These are phyloP conservation scores for Brenthis ino DNA, from an alignment of 2,888 invertebrate species.

Conservation along the genomic window DNA sequence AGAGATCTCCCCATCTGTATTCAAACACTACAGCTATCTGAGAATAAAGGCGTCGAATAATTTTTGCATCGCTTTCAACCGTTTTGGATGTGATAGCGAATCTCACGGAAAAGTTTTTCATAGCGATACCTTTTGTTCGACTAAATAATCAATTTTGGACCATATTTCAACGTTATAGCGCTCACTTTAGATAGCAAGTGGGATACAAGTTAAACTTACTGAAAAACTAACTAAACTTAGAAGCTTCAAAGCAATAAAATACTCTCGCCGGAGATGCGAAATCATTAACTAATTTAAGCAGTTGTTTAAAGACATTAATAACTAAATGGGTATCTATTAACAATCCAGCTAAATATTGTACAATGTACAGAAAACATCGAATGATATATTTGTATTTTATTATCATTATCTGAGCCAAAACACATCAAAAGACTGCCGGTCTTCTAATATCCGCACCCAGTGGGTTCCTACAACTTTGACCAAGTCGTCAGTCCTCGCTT, in stretches of 20 bases:
- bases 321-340: conserved; percentile 7
- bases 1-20: conserved; percentile 33
- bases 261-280: conserved; percentile 62
- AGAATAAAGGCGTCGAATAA: conserved; percentile 50
- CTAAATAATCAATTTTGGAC: not conserved
- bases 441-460: no score
- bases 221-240: conserved; percentile 46
- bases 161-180: not conserved
- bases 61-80: conserved; percentile 63
- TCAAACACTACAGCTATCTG: conserved; percentile 28
- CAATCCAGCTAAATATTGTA: not conserved
- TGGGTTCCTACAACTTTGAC: no score
- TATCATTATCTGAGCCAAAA: no score
- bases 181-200: not conserved
- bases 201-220: conserved; percentile 36
- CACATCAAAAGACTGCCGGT: no score
- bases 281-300: conserved; percentile 54
- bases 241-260: conserved; percentile 62
- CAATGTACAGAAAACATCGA: no score
- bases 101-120: conserved; percentile 53
- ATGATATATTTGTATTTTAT: no score
- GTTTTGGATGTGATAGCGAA: conserved; percentile 59
- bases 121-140: conserved; percentile 17
- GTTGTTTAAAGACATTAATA: conserved; percentile 17
- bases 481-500: no score